phyloP scores from a whole-genome alignment of 2,113 vertebrate genomes.

The Melanotaenia duboulayi region DNA sequence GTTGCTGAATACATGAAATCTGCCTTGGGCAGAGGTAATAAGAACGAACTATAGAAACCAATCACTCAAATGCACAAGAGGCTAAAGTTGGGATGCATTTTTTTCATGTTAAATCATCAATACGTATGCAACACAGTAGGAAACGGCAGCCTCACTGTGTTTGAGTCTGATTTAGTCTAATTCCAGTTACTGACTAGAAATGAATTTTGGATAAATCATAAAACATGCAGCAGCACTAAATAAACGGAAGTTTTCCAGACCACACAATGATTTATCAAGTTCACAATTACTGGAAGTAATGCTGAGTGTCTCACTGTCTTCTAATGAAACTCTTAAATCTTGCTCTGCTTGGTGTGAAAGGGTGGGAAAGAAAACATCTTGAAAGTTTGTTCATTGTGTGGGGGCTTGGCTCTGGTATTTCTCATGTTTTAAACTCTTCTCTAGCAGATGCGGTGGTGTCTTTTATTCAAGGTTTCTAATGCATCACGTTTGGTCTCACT shows the following conservation, averaged over 20 bases:
- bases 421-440: not conserved
- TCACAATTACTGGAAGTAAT: not conserved
- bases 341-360: not conserved
- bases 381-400: not conserved
- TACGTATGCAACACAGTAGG: not conserved
- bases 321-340: not conserved
- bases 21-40: too few relatives aligned
- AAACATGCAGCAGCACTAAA: not conserved
- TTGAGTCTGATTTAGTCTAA: not conserved
- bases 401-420: conserved; percentile 4
- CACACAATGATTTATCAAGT: not conserved
- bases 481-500: not conserved
- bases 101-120: not conserved
- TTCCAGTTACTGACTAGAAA: too few relatives aligned
- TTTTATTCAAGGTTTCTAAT: not conserved
- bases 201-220: not conserved
- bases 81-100: not conserved
- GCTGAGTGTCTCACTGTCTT: not conserved
- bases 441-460: not conserved
- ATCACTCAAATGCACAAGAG: not conserved
- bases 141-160: not conserved
- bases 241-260: too few relatives aligned
- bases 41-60: not conserved
- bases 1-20: too few relatives aligned
- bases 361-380: not conserved